Percentiles rank a stretch among this genome's conserved stretches.
Evolutionary conservation across 2,113 vertebrate species (phyloP).

Genomic region (Promerops cafer): DNA sequence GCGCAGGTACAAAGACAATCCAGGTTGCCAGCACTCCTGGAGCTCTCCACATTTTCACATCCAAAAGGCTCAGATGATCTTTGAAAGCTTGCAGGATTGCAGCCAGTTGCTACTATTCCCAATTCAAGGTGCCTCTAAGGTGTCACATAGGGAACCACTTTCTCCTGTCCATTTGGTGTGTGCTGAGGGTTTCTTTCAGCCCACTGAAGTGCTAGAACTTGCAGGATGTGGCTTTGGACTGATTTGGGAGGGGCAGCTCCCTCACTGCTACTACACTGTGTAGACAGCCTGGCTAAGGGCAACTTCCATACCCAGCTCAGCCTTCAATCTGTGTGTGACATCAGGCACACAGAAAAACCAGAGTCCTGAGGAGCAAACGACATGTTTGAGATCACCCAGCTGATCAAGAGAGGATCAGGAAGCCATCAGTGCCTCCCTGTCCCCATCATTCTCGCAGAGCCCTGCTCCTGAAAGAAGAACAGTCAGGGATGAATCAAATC

Average conservation of each 20-base stretch:
- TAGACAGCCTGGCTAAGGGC: background rate
- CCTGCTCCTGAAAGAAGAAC: background rate
- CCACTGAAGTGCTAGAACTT: background rate
- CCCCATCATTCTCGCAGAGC: background rate
- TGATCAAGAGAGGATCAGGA: background rate
- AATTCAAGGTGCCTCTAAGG: background rate
- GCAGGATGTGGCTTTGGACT: background rate
- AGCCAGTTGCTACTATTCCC: background rate
- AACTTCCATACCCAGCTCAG: background rate
- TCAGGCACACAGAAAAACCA: rapidly evolving
- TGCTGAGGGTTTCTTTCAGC: background rate
- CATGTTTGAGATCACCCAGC: background rate
- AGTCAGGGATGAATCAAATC: background rate
- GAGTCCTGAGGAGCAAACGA: background rate
- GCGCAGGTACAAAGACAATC: background rate
- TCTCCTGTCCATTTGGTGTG: background rate
- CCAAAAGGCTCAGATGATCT: background rate
- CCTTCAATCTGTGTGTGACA: background rate
- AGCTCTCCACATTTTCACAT: background rate
- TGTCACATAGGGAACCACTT: background rate
- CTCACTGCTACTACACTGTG: background rate
- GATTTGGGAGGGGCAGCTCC: background rate
- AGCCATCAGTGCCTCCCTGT: background rate
- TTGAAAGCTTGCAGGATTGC: background rate
- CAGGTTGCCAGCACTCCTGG: background rate